Base-by-base conservation (phyloP, 2,888 invertebrate genomes). In the Embidobia sp. region DNA sequence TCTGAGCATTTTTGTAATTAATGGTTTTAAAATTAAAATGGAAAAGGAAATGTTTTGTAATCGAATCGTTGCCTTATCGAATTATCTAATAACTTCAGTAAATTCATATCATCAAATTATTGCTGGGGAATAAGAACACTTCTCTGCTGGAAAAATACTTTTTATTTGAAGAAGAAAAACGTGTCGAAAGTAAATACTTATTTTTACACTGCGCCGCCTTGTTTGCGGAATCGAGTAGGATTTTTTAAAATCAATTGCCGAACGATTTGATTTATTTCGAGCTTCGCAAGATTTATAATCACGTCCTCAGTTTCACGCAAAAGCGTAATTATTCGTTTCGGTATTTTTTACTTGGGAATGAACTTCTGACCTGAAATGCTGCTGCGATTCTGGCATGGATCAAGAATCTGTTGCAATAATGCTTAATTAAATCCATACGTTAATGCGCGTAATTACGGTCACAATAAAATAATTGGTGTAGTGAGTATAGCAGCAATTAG, bases 361-460 rank as follows among this genome's bases (percentile, higher is more conserved):
- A 59, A 59, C 59, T 46, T 46, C 29, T 59, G 59, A 59, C 59
- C 59, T 59, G 46, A 10, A 46, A 59, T 59, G 18, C 33, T 11
- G 6, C 16, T 13, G 22, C 6, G 13, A 35, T 46, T 59, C 11
- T 11, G 19, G 33, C 29, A 29, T 18, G 19, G 22, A 33, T 46
- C 59, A 26, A 11, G 35, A 46, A 59, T 33, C 22, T 59, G 59
- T 46, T 59, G 15, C 59, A 35, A 51, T 22, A 15, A 7, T n/a
- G 13, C 13, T 29, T 46, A 33, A 59, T 59, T 46, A 33, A 46
- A 59, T 22, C 18, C 26, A 35, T 59, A 33, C 18, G 33, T 46
- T 31, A 44, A 40, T 40, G 40, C 8, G n/a, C 18, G 46, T 59
- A 59, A 59, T 59, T 59, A 59, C 33, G 46, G 44, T 46, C 46